Evolutionary conservation across 2,888 invertebrate genomes (phyloP).

Genomic region (Polydrusus tereticollis): DNA sequence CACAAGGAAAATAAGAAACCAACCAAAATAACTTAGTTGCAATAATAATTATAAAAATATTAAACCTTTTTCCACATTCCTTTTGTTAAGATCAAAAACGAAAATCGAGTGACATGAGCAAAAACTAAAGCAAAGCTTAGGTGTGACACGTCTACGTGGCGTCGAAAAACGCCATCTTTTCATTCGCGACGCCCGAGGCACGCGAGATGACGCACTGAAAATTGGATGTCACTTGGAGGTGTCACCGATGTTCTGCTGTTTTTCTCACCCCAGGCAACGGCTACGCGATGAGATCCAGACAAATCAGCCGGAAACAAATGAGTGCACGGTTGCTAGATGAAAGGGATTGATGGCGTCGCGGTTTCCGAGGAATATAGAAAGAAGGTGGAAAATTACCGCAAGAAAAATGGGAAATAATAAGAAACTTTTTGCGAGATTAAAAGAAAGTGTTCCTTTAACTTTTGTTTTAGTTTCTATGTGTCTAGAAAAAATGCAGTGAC

Average conservation of each 20-base stretch:
- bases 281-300: conserved; percentile 61
- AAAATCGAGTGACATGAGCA: conserved; percentile 26
- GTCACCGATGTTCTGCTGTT: conserved; percentile 65
- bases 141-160: conserved; percentile 57
- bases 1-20: neutral
- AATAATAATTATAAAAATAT: neutral
- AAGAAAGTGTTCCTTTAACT: neutral
- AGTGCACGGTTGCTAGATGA: conserved; percentile 54
- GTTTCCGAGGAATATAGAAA: conserved; percentile 10
- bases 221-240: conserved; percentile 69
- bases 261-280: conserved; percentile 63
- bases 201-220: conserved; percentile 67
- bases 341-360: conserved; percentile 57
- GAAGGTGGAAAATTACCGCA: conserved; percentile 36
- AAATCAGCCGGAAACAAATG: conserved; percentile 67
- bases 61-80: neutral
- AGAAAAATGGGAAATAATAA: neutral
- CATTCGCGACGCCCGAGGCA: conserved; percentile 55
- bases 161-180: conserved; percentile 59
- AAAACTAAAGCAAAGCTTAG: conserved; percentile 47
- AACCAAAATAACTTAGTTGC: neutral
- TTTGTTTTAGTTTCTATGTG: neutral
- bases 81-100: conserved; percentile 17
- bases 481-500: too few species aligned
- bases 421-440: neutral